Conservation (phyloP, 2,888 invertebrate genomes). For the Sepiola atlantica region DNA sequence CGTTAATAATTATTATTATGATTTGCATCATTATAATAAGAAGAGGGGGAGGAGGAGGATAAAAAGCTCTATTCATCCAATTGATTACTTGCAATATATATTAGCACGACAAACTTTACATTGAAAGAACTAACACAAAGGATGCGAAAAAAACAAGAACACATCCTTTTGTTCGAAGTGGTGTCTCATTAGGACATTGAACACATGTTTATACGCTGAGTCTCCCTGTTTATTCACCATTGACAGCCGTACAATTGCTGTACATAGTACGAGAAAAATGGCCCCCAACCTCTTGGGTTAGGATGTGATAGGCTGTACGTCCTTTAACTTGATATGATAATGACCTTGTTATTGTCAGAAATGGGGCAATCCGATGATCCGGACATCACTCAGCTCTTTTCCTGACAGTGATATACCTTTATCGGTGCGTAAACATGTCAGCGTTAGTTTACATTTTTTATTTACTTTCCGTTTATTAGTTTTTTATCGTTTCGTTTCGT, state of each 20-base stretch:
- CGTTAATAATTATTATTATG: no score
- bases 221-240: background rate
- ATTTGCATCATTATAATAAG: no score
- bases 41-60: no score
- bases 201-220: background rate
- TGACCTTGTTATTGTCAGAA: slow-evolving; percentile 8
- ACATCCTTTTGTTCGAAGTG: background rate
- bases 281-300: background rate
- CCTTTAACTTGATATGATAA: slow-evolving; percentile 19
- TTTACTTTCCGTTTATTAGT: background rate
- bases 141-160: background rate
- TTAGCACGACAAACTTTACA: background rate
- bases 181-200: background rate
- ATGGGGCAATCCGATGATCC: background rate
- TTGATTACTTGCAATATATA: background rate
- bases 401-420: background rate
- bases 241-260: background rate
- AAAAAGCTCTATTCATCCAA: no score
- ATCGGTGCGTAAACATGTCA: background rate
- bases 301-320: background rate
- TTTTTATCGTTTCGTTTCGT: background rate
- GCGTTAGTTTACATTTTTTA: background rate
- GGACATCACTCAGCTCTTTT: background rate
- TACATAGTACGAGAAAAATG: background rate
- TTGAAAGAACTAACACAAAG: background rate